Evolutionary conservation across 2,888 invertebrate genomes (phyloP).

Genomic region (Cosmia trapezina): DNA sequence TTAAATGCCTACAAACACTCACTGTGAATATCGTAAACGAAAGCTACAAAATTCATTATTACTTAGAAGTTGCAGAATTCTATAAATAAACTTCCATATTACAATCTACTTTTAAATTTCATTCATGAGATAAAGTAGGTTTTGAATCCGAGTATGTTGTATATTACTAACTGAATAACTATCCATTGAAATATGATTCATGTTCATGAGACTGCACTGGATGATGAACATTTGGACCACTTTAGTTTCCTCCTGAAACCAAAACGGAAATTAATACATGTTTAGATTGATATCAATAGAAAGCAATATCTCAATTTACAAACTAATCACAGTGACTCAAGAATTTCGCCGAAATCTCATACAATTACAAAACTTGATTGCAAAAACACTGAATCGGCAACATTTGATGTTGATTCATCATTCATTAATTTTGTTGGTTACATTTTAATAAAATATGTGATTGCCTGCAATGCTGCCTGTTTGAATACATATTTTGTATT

Average conservation of each 20-base stretch:
- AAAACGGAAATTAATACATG: conserved; percentile 37
- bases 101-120: background rate
- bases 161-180: background rate
- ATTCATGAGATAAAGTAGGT: background rate
- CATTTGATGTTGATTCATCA: conserved; percentile 59
- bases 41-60: background rate
- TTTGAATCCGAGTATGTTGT: background rate
- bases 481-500: conserved; percentile 14
- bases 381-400: conserved; percentile 54
- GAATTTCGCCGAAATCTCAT: conserved; percentile 57
- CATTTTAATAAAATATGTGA: conserved; percentile 13
- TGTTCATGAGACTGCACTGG: background rate
- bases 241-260: background rate
- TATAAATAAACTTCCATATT: background rate
- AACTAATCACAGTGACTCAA: conserved; percentile 33
- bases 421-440: conserved; percentile 24
- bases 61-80: background rate
- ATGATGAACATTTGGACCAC: conserved; percentile 3
- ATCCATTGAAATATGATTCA: conserved; percentile 10
- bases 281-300: conserved; percentile 35
- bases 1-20: background rate
- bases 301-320: conserved; percentile 28
- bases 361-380: conserved; percentile 67
- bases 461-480: conserved; percentile 13
- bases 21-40: background rate